A percentile compares a stretch with the other conserved stretches of the same genome.
phyloP scores from a whole-genome alignment of 2,797 vertebrate genomes.

The Trachops cirrhosus region DNA sequence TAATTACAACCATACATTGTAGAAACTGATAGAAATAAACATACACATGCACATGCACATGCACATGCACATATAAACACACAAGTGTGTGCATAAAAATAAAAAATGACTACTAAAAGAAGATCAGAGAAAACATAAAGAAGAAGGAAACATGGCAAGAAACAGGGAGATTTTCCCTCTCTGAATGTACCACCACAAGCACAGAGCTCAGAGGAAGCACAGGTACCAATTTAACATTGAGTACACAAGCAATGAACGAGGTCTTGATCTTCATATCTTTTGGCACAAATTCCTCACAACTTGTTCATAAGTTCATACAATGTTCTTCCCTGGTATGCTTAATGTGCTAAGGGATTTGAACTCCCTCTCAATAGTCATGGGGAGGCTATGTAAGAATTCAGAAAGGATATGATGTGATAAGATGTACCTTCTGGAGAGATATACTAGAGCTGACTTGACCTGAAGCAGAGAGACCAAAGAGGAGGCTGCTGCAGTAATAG shows the following conservation, averaged over 20 bases:
- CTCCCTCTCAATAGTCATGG: not conserved
- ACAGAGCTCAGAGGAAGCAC: not conserved
- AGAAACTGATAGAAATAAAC: not conserved
- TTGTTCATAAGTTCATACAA: not conserved
- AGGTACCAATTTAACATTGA: not conserved
- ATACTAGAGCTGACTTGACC: not conserved
- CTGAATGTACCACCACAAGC: not conserved
- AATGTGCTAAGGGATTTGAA: not conserved
- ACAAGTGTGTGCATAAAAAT: not conserved
- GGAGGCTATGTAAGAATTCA: not conserved
- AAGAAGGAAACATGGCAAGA: not conserved
- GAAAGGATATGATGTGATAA: not conserved
- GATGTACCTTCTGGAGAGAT: not conserved
- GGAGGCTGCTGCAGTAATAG: not conserved
- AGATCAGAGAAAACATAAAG: not conserved
- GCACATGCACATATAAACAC: not conserved
- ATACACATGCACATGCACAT: no score
- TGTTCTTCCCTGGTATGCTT: not conserved
- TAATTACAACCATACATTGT: not conserved
- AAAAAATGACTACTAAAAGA: not conserved
- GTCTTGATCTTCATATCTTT: not conserved
- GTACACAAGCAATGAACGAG: not conserved
- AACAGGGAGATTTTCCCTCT: not conserved
- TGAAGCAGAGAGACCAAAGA: not conserved
- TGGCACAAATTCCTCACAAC: not conserved